Evolutionary conservation across 2,888 invertebrate species (phyloP), one percentile per base, ranked within the genome.

Genomic region (Xanthorhoe designata): DNA sequence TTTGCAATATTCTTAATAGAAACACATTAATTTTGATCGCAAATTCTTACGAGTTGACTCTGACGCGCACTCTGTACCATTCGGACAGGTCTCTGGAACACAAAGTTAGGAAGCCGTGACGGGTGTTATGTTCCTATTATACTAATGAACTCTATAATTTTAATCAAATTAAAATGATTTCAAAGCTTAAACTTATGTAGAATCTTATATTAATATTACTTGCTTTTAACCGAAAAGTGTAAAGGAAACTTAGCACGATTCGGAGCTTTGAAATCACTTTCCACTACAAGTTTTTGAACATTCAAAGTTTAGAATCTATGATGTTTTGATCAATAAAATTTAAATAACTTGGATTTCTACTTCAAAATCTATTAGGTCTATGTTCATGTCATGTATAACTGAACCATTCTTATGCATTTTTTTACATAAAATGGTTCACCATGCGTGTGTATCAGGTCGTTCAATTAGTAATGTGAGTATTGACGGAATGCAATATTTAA

Each of bases 51-150:
- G 96, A 96, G 94, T 96, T 96, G 92, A 96, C 95, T 95, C 96
- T 96, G 95, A 96, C 96, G 95, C 96, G 96, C 95, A 96, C 96
- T 95, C 95, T 95, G 96, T 96, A 97, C 95, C 96, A 96, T 94
- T 96, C 96, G 92, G 95, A 95, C 94, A 97, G 95, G 93, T 94
- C 94, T 94, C 94, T 94, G 94, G 84, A 94, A 94, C 92, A 94
- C 87, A 94, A 93, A 94, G 88, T 87, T 81, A 89, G 86, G 89
- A 87, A 82, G 85, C 80, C 84, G 89, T 90, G 90, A 89, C 79
- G 86, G 83, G 83, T 87, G 88, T 88, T 78, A 86, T 86, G 88
- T 85, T 76, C 80, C 78, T 78, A 77, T 64, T 73, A 79, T 67
- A 76, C 78, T 79, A 80, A 74, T 72, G 74, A 75, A 66, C 68